Base-by-base conservation (phyloP, 2,797 vertebrate species). In the Galagoides demidoff region DNA sequence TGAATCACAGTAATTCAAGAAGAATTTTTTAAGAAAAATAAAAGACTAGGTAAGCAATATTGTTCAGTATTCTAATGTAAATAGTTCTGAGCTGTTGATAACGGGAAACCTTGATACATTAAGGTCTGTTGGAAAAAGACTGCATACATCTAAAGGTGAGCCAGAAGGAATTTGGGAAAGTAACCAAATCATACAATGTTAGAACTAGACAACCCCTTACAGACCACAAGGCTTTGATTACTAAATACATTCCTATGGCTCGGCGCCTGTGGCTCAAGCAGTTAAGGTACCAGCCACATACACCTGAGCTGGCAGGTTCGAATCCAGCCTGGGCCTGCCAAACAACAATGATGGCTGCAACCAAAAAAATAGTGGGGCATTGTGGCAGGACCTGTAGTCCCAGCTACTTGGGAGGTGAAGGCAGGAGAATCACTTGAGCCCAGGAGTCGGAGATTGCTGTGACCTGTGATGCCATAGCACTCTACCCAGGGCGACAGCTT, bases 21-120 rank as follows among this genome's bases (percentile, higher is more conserved):
- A 43, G 14, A 92, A 57, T 70, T 49, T 86, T 37, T 90, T 68
- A 92, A 73, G 77, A 0, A 55, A 19, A 63, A 14, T 43, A n/a
- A 70, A 64, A 29, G 9, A 81, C 4, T 1, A 95, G 59, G 39
- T 31, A 92, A 96, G 96, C 86, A 95, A 85, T 95, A 71, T 7
- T 64, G 70, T 37, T 31, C 71, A 89, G 71, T 45, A 52, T 45
- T 92, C 63, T 81, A 78, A 95, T 64, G 95, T 14, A 97, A 97
- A 97, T 92, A 85, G 16, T 79, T 95, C 91, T 27, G 73, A 96
- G 79, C 55, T 93, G 27, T 64, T 92, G 78, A 73, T 94, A 73
- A 96, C 74, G 37, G 92, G 89, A 66, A 85, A 79, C 0, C 29
- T 92, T 63, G 81, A 85, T 76, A 91, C 34, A 83, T 92, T 31